Base-by-base conservation (phyloP, 2,888 invertebrate genomes). In the Doris montereyensis region DNA sequence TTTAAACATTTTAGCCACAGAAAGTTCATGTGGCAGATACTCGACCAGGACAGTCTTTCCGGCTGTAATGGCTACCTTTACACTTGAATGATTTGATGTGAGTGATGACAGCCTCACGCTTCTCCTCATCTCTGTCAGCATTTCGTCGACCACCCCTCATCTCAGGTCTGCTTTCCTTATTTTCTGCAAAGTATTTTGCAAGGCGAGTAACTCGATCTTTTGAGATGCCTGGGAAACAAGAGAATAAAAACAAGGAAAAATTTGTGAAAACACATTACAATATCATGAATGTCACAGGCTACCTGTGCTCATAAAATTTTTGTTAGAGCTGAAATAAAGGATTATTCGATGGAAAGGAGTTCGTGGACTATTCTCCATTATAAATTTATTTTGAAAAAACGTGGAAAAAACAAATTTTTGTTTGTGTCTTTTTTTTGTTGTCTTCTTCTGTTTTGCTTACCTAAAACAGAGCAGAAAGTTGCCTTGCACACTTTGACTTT, bases 1-100 rank as follows among this genome's bases (percentile, higher is more conserved):
- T 2, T 26, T 5, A 28, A 76, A 52, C 79, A 79, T 79, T 62
- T 58, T 76, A 1, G 28, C 8, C 24, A 76, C 70, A 52, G 13
- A 52, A 13, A 79, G 34, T 21, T 70, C 34, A 2, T 2, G 8
- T 2, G 35, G 34, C 32, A 34, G 32, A 70, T 34, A 70, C 5
- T 24, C 32, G 13, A 2, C 10, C n/a, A 30, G 34, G 52, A 17
- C 8, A 5, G 17, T 17, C 17, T 5, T 17, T 41, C 8, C 52
- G 52, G 17, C 52, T 41, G 52, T 41, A 5, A 17, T 41, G 52
- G 17, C 17, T 41, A 5, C 8, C 8, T 41, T 41, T 41, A 41
- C 52, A 41, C 52, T 41, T 5, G 17, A 41, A 41, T 10, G 8
- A 10, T 41, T 17, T 41, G 17, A 41, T 41, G 52, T 41, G 52